These are phyloP conservation scores for Leptogaster cylindrica DNA, from an alignment of 2,888 invertebrate genomes.

Conservation along the genomic window DNA sequence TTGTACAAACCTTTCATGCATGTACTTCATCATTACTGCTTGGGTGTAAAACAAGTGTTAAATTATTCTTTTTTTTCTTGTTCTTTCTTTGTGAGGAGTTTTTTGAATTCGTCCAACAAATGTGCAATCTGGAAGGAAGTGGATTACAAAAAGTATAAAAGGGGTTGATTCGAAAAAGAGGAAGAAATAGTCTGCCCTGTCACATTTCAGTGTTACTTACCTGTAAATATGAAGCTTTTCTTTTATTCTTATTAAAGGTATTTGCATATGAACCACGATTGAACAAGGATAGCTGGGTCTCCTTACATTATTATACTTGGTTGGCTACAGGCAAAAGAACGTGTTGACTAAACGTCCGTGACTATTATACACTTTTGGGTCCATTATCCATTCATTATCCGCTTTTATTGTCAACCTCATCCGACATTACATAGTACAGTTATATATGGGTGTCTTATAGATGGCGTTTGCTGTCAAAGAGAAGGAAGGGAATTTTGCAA, in stretches of 20 bases:
- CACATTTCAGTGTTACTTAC: neutral
- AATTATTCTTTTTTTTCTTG: neutral
- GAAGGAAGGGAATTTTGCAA: slow-evolving; percentile 4
- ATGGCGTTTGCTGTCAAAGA: slow-evolving; percentile 22
- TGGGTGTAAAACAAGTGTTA: neutral
- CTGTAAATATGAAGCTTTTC: neutral
- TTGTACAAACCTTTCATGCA: no score
- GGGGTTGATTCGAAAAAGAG: no score
- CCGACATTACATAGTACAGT: neutral
- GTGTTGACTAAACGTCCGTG: neutral
- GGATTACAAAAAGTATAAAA: no score
- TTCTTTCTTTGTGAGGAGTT: neutral
- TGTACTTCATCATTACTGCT: no score
- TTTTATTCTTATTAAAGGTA: neutral
- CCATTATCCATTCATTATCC: slow-evolving; percentile 39
- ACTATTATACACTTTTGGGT: neutral
- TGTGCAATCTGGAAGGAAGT: slow-evolving; percentile 43
- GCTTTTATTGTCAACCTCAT: slow-evolving; percentile 27
- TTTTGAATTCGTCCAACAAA: slow-evolving; percentile 39
- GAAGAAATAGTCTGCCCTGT: neutral
- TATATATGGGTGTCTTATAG: slow-evolving; percentile 18
- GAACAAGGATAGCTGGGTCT: slow-evolving; percentile 13
- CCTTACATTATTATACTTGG: slow-evolving; percentile 28
- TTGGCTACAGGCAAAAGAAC: slow-evolving; percentile 24
- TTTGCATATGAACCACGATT: neutral